These are phyloP conservation scores for Atrichornis clamosus DNA, from an alignment of 2,113 vertebrate genomes.

Conservation along the genomic window DNA sequence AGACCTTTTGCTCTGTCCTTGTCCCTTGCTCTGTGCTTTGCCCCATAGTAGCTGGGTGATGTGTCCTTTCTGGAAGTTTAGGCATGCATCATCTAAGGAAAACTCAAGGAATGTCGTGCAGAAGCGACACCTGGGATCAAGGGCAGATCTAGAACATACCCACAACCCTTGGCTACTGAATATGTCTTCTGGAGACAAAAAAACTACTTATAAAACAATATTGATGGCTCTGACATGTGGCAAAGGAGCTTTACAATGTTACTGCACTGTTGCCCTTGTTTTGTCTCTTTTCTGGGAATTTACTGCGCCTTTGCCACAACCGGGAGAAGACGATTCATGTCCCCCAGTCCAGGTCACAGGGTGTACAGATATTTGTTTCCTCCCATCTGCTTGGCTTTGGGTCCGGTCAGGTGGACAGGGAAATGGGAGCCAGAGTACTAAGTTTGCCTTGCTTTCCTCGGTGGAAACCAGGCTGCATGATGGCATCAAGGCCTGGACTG, in stretches of 20 bases:
- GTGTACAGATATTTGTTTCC: no score
- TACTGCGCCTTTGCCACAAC: background rate
- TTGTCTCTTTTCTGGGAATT: background rate
- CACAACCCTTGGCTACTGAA: background rate
- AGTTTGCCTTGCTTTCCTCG: background rate
- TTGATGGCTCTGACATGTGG: background rate
- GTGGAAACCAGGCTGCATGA: background rate
- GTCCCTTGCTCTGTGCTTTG: background rate
- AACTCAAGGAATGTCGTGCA: background rate
- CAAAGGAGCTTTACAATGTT: background rate
- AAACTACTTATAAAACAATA: background rate
- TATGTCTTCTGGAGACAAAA: background rate
- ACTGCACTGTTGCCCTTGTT: fast-evolving
- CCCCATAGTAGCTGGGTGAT: fast-evolving
- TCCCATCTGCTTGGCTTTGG: background rate
- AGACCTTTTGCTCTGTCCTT: background rate
- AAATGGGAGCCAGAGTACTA: background rate
- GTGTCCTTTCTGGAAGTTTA: background rate
- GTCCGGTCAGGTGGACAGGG: background rate
- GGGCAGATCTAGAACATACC: background rate
- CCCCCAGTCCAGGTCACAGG: background rate
- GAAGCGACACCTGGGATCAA: background rate
- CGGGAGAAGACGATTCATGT: background rate
- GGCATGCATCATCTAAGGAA: background rate
- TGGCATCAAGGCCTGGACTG: background rate